Evolutionary conservation across 2,888 invertebrate species (phyloP), one percentile per base, ranked within the genome.

Genomic region (Elaeidobius kamerunicus): DNA sequence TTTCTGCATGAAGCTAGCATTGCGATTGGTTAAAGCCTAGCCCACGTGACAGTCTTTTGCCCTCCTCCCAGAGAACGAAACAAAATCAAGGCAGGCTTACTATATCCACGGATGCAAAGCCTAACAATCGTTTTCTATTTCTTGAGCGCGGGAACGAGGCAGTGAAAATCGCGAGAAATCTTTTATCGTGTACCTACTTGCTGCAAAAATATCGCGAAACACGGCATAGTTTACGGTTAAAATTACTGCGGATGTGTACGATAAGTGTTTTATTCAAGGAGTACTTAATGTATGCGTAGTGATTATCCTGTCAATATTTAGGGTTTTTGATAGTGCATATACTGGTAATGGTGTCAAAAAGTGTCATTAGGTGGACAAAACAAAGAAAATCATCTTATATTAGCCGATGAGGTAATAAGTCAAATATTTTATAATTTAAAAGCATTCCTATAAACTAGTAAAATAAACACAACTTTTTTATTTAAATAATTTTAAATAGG

Each of bases 11-110:
- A 71, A 67, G 41, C 9, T 40, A 67, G 65, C 61, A 27, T 60
- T 59, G 63, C 63, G 62, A 74, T 74, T 74, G 73, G 74, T 58
- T 59, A 60, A 50, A 57, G 56, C 47, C 30, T 42, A 56, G 56
- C 61, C 70, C 74, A 74, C 73, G 73, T 74, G 74, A 74, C 69
- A 69, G 67, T 66, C 72, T 70, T 69, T 71, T 71, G 69, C 69
- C 73, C 71, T 70, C 72, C 70, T 71, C 70, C 67, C 69, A 68
- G 69, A 67, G 71, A 72, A 73, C 73, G 73, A 73, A 74, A 73
- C 73, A 73, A 73, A 73, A 74, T 73, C 73, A 73, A 74, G 69
- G 70, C 67, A 70, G 71, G 68, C 71, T 69, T 71, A 70, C 72
- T 72, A 71, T 73, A 70, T 72, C 72, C 70, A 67, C 69, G 69